Conservation (phyloP, 2,888 invertebrate genomes). For the Drosophila aldrichi region DNA sequence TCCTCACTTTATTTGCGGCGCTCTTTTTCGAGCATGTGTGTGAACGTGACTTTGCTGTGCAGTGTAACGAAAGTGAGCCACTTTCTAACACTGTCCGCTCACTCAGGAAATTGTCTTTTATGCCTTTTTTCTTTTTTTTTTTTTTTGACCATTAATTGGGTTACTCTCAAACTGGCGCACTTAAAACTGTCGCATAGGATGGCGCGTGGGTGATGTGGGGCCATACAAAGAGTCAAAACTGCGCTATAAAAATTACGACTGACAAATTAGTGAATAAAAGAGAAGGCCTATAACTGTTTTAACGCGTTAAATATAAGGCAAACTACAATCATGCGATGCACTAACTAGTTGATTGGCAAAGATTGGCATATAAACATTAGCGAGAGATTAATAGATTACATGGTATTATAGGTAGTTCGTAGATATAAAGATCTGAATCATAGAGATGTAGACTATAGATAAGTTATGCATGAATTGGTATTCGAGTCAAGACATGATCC, state of each 20-base stretch:
- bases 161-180: slow-evolving; percentile 41
- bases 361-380: neutral
- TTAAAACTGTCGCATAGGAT: slow-evolving; percentile 44
- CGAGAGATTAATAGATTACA: neutral
- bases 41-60: slow-evolving; percentile 66
- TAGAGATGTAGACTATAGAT: no score
- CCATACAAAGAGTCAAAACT: slow-evolving; percentile 7
- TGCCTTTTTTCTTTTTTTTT: no score
- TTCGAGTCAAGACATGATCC: no score
- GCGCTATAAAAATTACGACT: slow-evolving; percentile 39
- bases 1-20: slow-evolving; percentile 51
- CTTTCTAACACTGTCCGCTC: slow-evolving; percentile 66
- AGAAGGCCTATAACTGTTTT: slow-evolving; percentile 19
- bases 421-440: no score
- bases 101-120: slow-evolving; percentile 49
- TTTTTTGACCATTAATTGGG: slow-evolving; percentile 64
- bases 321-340: neutral
- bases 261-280: slow-evolving; percentile 22
- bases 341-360: neutral
- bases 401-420: neutral
- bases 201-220: slow-evolving; percentile 37
- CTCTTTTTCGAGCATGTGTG: slow-evolving; percentile 15
- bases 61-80: slow-evolving; percentile 75
- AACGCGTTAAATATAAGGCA: neutral
- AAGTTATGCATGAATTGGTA: no score